Evolutionary conservation across 35 echinoderm and acorn worm species (phyloP).

Genomic region (Patiria miniata): DNA sequence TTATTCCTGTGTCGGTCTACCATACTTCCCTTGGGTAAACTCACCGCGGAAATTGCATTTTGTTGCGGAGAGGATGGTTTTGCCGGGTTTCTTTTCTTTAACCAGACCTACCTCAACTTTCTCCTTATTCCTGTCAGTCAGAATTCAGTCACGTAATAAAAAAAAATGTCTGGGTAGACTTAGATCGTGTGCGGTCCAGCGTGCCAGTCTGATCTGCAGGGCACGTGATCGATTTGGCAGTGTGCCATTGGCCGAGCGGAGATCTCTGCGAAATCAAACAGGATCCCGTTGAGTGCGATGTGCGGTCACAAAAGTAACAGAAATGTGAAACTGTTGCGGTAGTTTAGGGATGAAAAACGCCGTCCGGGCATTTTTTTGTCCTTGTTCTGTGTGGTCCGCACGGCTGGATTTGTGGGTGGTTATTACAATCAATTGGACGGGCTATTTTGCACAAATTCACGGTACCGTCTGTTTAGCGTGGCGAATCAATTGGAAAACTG

Average conservation of each 20-base stretch:
- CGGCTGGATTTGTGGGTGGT: background rate
- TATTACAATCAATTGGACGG: background rate
- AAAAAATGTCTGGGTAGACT: background rate
- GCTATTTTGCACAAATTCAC: background rate
- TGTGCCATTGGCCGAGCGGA: background rate
- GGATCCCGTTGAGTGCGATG: background rate
- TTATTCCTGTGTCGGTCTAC: too few species aligned
- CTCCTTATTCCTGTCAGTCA: too few species aligned
- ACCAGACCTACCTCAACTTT: too few species aligned
- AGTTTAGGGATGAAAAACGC: constrained; percentile 8
- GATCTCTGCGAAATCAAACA: background rate
- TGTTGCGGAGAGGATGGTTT: too few species aligned
- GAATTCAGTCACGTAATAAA: background rate
- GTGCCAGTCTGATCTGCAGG: background rate
- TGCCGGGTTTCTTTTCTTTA: too few species aligned
- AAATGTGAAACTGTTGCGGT: constrained; percentile 24
- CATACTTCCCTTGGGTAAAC: too few species aligned
- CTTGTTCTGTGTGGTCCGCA: constrained; percentile 24
- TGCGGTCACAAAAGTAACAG: background rate
- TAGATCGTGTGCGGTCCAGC: constrained; percentile 7
- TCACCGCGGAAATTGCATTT: too few species aligned
- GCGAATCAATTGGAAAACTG: constrained; percentile 5
- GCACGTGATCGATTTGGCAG: background rate
- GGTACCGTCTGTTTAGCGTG: background rate
- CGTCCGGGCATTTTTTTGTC: background rate